Conservation (phyloP, 1,140 invertebrate genomes). For the Hycleus cichorii region DNA sequence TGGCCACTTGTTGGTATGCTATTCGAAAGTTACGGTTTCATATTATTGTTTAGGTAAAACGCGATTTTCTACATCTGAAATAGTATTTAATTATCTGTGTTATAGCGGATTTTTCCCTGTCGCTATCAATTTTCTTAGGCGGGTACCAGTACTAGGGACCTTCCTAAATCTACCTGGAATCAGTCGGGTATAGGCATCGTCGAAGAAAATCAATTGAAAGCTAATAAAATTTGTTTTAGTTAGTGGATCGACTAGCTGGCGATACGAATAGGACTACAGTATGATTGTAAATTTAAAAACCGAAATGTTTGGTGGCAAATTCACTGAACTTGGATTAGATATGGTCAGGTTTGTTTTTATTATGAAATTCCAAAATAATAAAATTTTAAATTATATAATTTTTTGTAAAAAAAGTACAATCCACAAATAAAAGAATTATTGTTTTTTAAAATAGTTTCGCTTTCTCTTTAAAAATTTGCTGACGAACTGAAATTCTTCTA, state of each 20-base stretch:
- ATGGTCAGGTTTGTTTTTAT: too few species aligned
- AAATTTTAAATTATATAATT: too few species aligned
- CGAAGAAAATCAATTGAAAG: neutral
- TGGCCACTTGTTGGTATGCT: slow-evolving; percentile 96
- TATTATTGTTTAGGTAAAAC: slow-evolving; percentile 66
- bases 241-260: slow-evolving; percentile 53
- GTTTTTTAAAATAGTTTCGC: too few species aligned
- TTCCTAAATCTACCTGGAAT: slow-evolving; percentile 69
- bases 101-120: slow-evolving; percentile 79
- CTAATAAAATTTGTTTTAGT: slow-evolving; percentile 32
- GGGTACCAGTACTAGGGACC: slow-evolving; percentile 67
- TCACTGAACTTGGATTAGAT: too few species aligned
- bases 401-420: too few species aligned
- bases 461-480: too few species aligned
- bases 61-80: slow-evolving; percentile 1
- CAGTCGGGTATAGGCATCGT: slow-evolving; percentile 41
- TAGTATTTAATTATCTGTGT: slow-evolving; percentile 15
- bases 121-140: slow-evolving; percentile 78
- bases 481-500: too few species aligned
- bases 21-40: slow-evolving; percentile 85
- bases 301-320: too few species aligned
- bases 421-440: too few species aligned
- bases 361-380: too few species aligned
- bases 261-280: slow-evolving; percentile 56
- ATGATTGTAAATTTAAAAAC: slow-evolving; percentile 37